These are phyloP conservation scores for Cryptotermes secundus DNA, from an alignment of 1,140 invertebrate species.

Conservation along the genomic window DNA sequence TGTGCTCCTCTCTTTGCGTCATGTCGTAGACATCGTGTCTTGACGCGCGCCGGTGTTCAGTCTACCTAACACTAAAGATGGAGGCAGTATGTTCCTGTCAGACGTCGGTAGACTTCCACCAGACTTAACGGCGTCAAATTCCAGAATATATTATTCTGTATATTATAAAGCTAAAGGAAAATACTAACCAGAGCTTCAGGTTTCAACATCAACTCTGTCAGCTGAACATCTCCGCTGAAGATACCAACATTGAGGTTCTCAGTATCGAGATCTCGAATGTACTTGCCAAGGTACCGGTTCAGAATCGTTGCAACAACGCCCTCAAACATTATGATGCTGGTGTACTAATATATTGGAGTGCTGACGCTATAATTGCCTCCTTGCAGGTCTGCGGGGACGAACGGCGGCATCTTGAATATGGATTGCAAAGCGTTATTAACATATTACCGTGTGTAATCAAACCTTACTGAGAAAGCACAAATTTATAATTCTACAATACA, in stretches of 20 bases:
- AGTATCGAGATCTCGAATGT: slow-evolving; percentile 77
- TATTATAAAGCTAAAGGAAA: not conserved
- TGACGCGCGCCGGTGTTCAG: too few species aligned
- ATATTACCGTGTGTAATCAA: too few species aligned
- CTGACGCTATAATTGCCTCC: not conserved
- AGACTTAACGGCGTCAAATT: too few species aligned
- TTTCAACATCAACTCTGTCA: slow-evolving; percentile 74
- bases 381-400: not conserved
- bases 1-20: too few species aligned
- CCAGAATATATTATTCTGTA: too few species aligned
- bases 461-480: too few species aligned
- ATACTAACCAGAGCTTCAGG: slow-evolving; percentile 74
- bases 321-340: slow-evolving; percentile 63
- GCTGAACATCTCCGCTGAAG: slow-evolving; percentile 75
- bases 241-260: slow-evolving; percentile 81
- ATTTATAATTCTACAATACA: too few species aligned
- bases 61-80: too few species aligned
- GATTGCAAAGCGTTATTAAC: not conserved
- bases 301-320: slow-evolving; percentile 73
- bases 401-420: not conserved
- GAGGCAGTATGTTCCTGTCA: too few species aligned
- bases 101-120: too few species aligned
- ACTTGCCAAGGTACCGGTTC: slow-evolving; percentile 77
- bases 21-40: too few species aligned
- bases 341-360: not conserved